Conservation (phyloP, 2,888 invertebrate genomes). For the Melanargia galathea region DNA sequence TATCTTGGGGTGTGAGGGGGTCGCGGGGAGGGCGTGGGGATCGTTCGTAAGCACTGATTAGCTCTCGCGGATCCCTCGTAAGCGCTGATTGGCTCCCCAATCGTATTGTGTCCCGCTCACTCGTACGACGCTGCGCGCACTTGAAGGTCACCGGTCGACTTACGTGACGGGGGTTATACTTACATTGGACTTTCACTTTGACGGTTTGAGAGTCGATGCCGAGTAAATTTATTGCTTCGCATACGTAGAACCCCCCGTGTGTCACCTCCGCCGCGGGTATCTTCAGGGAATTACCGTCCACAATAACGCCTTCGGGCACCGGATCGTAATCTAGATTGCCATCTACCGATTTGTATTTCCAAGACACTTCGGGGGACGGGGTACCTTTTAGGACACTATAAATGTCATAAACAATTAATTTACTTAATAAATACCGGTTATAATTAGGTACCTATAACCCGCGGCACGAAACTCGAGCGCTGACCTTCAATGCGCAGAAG, state of each 20-base stretch:
- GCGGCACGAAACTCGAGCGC: no score
- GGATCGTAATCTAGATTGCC: slow-evolving; percentile 44
- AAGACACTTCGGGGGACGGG: slow-evolving; percentile 57
- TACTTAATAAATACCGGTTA: neutral
- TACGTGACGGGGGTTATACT: no score
- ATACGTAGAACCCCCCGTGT: slow-evolving; percentile 60
- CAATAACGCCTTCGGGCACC: slow-evolving; percentile 51
- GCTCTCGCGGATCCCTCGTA: no score
- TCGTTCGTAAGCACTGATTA: no score
- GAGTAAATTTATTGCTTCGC: slow-evolving; percentile 56
- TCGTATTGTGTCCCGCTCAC: no score
- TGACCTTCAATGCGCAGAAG: no score
- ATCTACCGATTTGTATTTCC: slow-evolving; percentile 55
- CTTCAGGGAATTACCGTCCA: slow-evolving; percentile 47
- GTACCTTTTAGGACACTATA: slow-evolving; percentile 60
- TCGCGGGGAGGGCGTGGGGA: no score
- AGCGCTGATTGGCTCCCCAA: no score
- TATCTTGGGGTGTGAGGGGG: no score
- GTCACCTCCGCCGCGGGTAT: slow-evolving; percentile 49
- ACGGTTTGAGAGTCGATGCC: slow-evolving; percentile 55
- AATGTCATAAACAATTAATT: slow-evolving; percentile 2
- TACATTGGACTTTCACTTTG: slow-evolving; percentile 58
- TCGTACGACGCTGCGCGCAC: no score
- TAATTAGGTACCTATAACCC: no score
- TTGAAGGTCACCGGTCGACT: no score